phyloP scores from a whole-genome alignment of 2,797 vertebrate genomes.

The Sebastes minor region DNA sequence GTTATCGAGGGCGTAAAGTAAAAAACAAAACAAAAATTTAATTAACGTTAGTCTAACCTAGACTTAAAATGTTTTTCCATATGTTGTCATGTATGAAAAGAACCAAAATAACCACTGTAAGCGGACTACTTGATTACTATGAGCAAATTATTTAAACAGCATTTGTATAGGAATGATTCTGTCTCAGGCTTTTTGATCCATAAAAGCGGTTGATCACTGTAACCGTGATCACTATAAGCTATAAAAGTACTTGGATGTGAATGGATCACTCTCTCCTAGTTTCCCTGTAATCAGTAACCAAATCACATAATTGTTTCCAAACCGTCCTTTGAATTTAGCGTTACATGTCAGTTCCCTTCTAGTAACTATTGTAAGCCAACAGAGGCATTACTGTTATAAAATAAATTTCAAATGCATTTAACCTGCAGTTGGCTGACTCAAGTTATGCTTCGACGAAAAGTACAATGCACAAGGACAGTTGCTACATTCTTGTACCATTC shows the following conservation, averaged over 20 bases:
- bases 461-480: not conserved
- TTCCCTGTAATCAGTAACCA: not conserved
- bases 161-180: too few relatives aligned
- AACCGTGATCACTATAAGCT: too few relatives aligned
- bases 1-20: too few relatives aligned
- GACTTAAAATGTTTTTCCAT: too few relatives aligned
- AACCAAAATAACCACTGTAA: too few relatives aligned
- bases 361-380: not conserved
- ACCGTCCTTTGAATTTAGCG: not conserved
- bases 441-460: not conserved
- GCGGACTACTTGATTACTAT: too few relatives aligned
- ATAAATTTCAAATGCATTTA: not conserved
- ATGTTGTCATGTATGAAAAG: too few relatives aligned
- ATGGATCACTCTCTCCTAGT: not conserved
- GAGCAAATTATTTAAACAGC: too few relatives aligned
- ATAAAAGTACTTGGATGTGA: not conserved
- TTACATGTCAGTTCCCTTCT: not conserved
- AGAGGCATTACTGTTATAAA: not conserved
- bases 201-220: too few relatives aligned
- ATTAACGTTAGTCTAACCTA: too few relatives aligned
- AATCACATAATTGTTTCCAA: not conserved
- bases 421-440: not conserved
- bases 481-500: not conserved
- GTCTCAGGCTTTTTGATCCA: too few relatives aligned
- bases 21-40: too few relatives aligned